These are phyloP conservation scores for Onychorhynchus coronatus DNA, from an alignment of 2,113 vertebrate genomes.

Conservation along the genomic window DNA sequence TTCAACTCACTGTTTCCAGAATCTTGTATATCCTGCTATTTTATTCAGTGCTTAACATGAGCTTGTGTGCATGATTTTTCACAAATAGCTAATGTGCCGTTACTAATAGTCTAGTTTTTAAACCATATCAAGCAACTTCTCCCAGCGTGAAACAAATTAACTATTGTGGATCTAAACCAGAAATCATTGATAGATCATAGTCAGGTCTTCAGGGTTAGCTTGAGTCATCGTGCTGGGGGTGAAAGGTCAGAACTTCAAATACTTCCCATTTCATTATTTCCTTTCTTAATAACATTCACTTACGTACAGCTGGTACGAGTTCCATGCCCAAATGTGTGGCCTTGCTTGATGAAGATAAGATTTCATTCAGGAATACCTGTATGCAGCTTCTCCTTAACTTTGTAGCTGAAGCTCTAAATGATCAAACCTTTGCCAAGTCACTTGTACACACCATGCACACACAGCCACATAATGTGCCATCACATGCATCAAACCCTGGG, in stretches of 20 bases:
- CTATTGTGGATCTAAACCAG: conserved; percentile 50
- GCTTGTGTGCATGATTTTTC: background rate
- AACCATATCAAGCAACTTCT: conserved; percentile 22
- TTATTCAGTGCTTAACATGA: background rate
- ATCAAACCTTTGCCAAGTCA: background rate
- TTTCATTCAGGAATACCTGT: background rate
- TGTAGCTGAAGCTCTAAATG: background rate
- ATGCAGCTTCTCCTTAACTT: background rate
- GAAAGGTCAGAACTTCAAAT: conserved; percentile 65
- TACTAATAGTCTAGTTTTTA: conserved; percentile 5
- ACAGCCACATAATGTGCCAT: background rate
- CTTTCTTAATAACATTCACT: conserved; percentile 15
- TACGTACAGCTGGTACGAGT: conserved; percentile 47
- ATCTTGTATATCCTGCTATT: background rate
- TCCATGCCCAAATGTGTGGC: background rate
- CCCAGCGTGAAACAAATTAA: conserved; percentile 43
- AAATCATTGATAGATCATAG: conserved; percentile 50
- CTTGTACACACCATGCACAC: rapidly evolving
- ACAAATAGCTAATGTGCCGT: background rate
- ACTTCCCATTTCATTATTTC: conserved; percentile 38
- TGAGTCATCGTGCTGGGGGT: conserved; percentile 35
- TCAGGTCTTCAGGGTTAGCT: conserved; percentile 46
- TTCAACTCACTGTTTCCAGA: background rate
- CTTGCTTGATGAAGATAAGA: background rate
- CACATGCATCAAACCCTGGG: background rate